Percentiles rank a stretch among this genome's conserved stretches.
phyloP scores from a whole-genome alignment of 2,113 vertebrate genomes.

The Setophaga petechia region DNA sequence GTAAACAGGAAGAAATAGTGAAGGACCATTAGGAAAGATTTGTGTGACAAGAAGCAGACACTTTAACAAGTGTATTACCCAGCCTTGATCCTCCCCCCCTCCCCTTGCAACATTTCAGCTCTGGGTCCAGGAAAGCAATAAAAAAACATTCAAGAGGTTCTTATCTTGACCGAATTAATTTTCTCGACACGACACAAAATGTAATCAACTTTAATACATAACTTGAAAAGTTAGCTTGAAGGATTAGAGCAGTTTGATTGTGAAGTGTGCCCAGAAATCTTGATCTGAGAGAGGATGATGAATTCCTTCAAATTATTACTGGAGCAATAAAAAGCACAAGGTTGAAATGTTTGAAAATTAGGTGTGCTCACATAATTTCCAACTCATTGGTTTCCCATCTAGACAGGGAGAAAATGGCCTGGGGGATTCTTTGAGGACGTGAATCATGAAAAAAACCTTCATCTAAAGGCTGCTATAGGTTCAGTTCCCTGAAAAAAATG shows the following conservation, averaged over 20 bases:
- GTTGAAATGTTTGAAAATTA: conserved; percentile 48
- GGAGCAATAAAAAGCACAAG: conserved; percentile 33
- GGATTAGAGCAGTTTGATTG: conserved; percentile 18
- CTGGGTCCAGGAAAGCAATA: background rate
- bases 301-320: conserved; percentile 47
- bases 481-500: background rate
- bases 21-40: background rate
- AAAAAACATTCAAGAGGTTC: conserved; percentile 1
- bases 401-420: conserved; percentile 8
- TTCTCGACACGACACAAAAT: background rate
- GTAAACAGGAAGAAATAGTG: background rate
- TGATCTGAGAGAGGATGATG: conserved; percentile 18
- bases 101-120: background rate
- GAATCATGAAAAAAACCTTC: background rate
- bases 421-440: background rate
- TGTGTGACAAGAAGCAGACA: background rate
- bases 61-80: background rate
- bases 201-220: conserved; percentile 40
- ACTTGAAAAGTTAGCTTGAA: conserved; percentile 65
- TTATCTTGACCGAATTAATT: background rate
- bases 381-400: conserved; percentile 43
- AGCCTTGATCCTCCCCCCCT: background rate
- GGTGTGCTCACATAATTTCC: conserved; percentile 40
- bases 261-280: conserved; percentile 42
- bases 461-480: background rate